Conservation (phyloP, 2,113 vertebrate genomes). For the Pteruthius melanotis region DNA sequence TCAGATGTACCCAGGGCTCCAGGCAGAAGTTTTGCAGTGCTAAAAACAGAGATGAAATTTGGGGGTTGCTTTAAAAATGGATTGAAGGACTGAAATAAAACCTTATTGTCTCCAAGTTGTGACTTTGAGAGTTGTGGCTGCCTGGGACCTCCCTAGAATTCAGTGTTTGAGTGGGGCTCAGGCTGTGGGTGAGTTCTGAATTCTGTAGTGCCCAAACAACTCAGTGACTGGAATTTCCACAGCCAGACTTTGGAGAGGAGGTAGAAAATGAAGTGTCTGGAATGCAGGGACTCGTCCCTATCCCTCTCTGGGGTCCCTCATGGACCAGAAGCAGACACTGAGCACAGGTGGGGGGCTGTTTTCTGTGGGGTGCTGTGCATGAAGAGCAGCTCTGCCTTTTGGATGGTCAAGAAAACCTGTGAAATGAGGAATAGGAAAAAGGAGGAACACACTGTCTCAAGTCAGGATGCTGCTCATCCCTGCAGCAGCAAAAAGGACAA, state of each 20-base stretch:
- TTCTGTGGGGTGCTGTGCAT: not conserved
- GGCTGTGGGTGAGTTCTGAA: not conserved
- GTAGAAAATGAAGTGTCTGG: not conserved
- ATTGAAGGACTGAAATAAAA: not conserved
- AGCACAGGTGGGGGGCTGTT: not conserved
- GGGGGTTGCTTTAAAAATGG: not conserved
- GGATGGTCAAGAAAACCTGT: not conserved
- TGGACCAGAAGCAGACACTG: not conserved
- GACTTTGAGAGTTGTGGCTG: not conserved
- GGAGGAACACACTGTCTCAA: not conserved
- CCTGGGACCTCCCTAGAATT: not conserved
- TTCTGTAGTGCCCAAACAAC: not conserved
- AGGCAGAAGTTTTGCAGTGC: not conserved
- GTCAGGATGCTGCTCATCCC: not conserved
- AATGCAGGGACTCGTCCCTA: not conserved
- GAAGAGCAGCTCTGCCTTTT: not conserved
- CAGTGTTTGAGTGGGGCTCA: not conserved
- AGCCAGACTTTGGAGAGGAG: not conserved
- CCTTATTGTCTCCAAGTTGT: not conserved
- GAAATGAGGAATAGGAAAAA: not conserved
- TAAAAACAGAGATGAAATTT: not conserved
- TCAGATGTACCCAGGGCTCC: not conserved
- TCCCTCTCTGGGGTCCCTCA: not conserved
- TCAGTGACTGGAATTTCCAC: not conserved
- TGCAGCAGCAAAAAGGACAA: not conserved